phyloP scores from a whole-genome alignment of 1,140 invertebrate species.

The Drosophila auraria region DNA sequence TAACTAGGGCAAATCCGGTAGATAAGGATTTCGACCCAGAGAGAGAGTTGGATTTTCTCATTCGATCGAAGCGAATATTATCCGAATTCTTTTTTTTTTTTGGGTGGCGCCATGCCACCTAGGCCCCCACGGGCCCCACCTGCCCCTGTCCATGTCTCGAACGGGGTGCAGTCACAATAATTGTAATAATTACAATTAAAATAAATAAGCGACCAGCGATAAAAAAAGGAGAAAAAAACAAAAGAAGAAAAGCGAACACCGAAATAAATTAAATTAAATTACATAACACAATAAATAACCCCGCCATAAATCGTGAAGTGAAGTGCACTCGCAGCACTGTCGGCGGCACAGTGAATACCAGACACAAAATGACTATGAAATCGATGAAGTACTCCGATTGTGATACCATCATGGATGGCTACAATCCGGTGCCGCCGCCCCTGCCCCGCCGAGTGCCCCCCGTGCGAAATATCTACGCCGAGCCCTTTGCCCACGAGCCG shows the following conservation, averaged over 20 bases:
- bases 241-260: neutral
- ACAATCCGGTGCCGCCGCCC: conserved; percentile 86
- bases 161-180: conserved; percentile 29
- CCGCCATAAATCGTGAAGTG: conserved; percentile 46
- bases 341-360: conserved; percentile 27
- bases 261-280: conserved; percentile 28
- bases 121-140: conserved; percentile 42
- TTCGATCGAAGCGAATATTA: neutral
- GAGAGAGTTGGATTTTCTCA: conserved; percentile 10
- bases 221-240: conserved; percentile 24
- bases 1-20: conserved; percentile 20
- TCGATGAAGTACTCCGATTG: conserved; percentile 85
- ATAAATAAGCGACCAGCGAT: conserved; percentile 28
- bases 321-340: conserved; percentile 27
- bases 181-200: conserved; percentile 56
- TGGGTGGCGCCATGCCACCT: conserved; percentile 40
- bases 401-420: conserved; percentile 86
- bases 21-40: conserved; percentile 14
- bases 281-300: conserved; percentile 44
- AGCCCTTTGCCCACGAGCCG: conserved; percentile 86
- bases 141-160: conserved; percentile 28
- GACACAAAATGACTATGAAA: conserved; percentile 85
- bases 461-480: conserved; percentile 86
- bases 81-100: neutral
- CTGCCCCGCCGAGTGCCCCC: conserved; percentile 86